phyloP scores from a whole-genome alignment of 2,888 invertebrate genomes.

The Chaetoderma sp. region DNA sequence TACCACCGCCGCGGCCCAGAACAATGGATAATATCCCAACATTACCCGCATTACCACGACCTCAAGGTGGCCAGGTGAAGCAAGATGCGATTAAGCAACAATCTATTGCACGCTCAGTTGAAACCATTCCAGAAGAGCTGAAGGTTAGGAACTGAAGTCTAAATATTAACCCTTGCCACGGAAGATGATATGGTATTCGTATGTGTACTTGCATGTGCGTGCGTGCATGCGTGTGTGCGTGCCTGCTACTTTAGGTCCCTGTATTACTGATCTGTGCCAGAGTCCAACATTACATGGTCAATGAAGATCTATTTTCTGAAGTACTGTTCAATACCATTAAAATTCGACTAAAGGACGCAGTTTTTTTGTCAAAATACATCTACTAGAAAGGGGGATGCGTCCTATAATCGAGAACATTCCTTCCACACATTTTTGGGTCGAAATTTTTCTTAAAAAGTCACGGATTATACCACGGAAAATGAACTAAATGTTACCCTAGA shows the following conservation, averaged over 20 bases:
- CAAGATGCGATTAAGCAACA: conserved; percentile 23
- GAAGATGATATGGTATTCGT: too few relatives aligned
- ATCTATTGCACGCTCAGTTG: conserved; percentile 48
- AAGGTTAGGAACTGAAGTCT: too few relatives aligned
- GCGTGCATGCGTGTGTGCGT: neutral
- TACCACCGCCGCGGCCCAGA: neutral
- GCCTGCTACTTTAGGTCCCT: neutral
- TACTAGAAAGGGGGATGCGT: too few relatives aligned
- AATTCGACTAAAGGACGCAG: too few relatives aligned
- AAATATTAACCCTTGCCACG: too few relatives aligned
- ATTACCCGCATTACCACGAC: too few relatives aligned
- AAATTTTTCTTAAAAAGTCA: too few relatives aligned
- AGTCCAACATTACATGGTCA: neutral
- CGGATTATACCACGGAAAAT: too few relatives aligned
- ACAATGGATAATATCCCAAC: neutral
- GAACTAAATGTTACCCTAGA: too few relatives aligned
- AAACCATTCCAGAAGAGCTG: conserved; percentile 54
- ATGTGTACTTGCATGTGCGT: neutral
- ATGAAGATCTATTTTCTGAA: neutral
- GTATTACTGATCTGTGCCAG: neutral
- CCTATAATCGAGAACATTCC: too few relatives aligned
- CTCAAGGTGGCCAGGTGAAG: neutral
- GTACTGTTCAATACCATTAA: neutral
- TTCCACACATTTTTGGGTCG: too few relatives aligned
- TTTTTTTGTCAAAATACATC: too few relatives aligned